Conservation (phyloP, 2,113 vertebrate species). For the Calonectris borealis region DNA sequence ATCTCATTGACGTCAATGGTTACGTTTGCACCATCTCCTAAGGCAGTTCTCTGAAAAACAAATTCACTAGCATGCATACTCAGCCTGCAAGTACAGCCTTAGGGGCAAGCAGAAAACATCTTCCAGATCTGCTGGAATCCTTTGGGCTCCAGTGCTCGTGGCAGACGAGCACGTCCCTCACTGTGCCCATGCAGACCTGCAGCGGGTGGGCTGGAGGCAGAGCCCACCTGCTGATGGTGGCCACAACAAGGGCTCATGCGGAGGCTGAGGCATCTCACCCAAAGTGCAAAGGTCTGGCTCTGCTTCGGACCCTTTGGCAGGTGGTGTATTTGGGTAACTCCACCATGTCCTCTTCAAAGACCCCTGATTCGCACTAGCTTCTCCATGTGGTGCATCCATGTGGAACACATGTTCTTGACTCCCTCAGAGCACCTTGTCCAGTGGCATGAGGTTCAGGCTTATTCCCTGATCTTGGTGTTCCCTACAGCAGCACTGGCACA, state of each 20-base stretch:
- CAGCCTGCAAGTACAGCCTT: neutral
- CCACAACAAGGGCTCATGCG: accelerated
- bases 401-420: accelerated
- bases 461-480: neutral
- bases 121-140: neutral
- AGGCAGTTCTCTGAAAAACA: neutral
- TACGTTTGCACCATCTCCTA: neutral
- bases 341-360: neutral
- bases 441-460: neutral
- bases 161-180: accelerated
- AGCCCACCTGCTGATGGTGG: neutral
- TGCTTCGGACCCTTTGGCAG: neutral
- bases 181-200: neutral
- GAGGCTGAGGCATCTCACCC: neutral
- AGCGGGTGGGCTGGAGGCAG: neutral
- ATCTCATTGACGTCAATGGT: neutral
- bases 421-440: neutral
- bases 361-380: accelerated
- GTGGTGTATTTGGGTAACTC: neutral
- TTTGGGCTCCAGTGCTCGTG: neutral
- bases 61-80: too few relatives aligned
- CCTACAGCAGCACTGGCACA: neutral
- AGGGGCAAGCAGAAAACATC: neutral
- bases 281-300: neutral
- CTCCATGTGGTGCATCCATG: neutral